Evolutionary conservation across 2,113 vertebrate genomes (phyloP), one percentile per base, ranked within the genome.

Genomic region (Electrona antarctica): DNA sequence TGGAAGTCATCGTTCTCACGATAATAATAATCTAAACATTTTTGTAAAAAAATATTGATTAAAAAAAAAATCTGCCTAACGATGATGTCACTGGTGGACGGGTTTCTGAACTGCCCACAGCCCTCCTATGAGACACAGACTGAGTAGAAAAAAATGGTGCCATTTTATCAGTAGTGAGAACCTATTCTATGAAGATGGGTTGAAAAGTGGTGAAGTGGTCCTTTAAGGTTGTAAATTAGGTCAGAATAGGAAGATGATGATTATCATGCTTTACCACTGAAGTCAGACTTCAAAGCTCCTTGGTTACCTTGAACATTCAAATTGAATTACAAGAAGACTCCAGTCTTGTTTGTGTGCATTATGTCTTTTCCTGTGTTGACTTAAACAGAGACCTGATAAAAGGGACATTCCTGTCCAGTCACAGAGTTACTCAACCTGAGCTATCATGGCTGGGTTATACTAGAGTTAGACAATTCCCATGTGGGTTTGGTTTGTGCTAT

Each of bases 361-460:
- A 71, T 54, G 3, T 1, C 10, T 41, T 81, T 66, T 78, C 5
- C 72, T 64, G 64, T 71, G 78, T 70, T 87, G 77, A 81, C 54
- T 15, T 76, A 80, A 74, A 82, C 75, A 78, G 65, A 65, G 81
- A 60, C 76, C 73, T 79, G 67, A 64, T 69, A 55, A 8, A 41
- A 73, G 91, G 90, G 91, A 85, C 90, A 91, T 93, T 91, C 90
- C 89, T 88, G 77, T 59, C 77, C 80, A 84, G 81, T 90, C 81
- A 78, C 82, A 83, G 52, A 86, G 89, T 93, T 89, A 91, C 88
- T 92, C 90, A 91, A 73, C 78, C 78, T 57, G 72, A 84, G 82
- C 73, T 76, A 70, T 15, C 69, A 15, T 77, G 75, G 71, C 65
- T 61, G 52, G n/a, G 56, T 73, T 52, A 56, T 72, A 60, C 59